phyloP scores from a whole-genome alignment of 2,888 invertebrate genomes.

The Rotaria magnacalcarata region DNA sequence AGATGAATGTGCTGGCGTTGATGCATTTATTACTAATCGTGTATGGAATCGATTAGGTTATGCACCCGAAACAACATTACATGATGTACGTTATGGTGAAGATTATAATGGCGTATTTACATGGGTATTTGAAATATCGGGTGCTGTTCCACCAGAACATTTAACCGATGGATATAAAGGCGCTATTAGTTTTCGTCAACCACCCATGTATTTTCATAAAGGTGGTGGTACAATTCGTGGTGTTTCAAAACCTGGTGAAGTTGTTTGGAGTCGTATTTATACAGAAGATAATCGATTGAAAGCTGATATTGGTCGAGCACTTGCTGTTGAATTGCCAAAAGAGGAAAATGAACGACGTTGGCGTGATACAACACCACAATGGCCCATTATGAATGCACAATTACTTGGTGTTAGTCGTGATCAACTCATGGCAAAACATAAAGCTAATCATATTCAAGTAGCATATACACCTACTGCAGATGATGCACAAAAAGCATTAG shows the following conservation, averaged over 20 bases:
- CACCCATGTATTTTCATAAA: constrained; percentile 33
- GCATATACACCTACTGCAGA: constrained; percentile 5
- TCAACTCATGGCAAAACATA: constrained; percentile 35
- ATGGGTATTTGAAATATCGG: constrained; percentile 26
- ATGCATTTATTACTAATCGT: constrained; percentile 24
- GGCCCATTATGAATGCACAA: constrained; percentile 12
- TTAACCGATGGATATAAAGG: constrained; percentile 25
- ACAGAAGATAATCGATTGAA: constrained; percentile 20
- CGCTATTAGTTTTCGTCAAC: background rate
- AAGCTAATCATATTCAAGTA: constrained; percentile 36
- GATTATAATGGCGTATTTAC: constrained; percentile 17
- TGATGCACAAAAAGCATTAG: constrained; percentile 15
- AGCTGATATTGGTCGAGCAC: constrained; percentile 31
- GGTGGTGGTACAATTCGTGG: constrained; percentile 12
- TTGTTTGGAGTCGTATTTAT: constrained; percentile 15
- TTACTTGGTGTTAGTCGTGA: constrained; percentile 33
- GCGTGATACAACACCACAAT: constrained; percentile 13
- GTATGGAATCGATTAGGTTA: constrained; percentile 1
- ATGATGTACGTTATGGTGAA: constrained; percentile 31
- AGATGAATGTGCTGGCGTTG: constrained; percentile 34
- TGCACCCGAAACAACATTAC: constrained; percentile 25
- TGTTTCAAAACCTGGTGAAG: constrained; percentile 6
- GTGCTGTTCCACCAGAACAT: constrained; percentile 33
- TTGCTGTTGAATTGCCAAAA: background rate
- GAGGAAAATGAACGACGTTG: constrained; percentile 35